These are phyloP conservation scores for Prolemur simus DNA, from an alignment of 2,113 vertebrate genomes.

Conservation along the genomic window DNA sequence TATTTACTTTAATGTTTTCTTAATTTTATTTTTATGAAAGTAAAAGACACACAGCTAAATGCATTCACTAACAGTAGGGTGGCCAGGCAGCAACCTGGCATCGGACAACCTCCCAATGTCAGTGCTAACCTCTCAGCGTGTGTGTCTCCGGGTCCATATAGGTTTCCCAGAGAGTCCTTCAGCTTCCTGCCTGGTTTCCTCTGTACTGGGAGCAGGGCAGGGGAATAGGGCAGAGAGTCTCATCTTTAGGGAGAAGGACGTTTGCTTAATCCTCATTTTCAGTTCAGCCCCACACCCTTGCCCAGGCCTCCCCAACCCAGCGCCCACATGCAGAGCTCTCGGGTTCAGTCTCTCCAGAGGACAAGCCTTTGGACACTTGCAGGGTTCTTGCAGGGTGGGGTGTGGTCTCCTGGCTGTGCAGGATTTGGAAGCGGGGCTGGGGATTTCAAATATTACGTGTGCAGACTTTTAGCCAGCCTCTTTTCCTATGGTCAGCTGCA, in stretches of 20 bases:
- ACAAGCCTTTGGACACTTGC: neutral
- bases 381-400: too few relatives aligned
- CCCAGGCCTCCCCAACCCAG: too few relatives aligned
- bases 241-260: fast-evolving
- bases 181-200: neutral
- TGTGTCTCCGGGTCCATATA: neutral
- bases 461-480: neutral
- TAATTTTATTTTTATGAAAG: neutral
- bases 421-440: neutral
- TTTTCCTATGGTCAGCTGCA: neutral
- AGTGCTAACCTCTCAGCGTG: neutral
- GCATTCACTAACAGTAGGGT: neutral
- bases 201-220: neutral
- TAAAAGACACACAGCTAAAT: neutral
- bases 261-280: neutral
- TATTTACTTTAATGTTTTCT: neutral
- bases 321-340: too few relatives aligned
- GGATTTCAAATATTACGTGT: neutral
- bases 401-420: neutral
- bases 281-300: neutral
- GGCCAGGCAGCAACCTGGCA: neutral
- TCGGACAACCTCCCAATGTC: neutral
- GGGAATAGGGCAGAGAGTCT: neutral
- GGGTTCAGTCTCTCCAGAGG: neutral
- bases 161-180: neutral